These are phyloP conservation scores for Willisornis vidua DNA, from an alignment of 2,113 vertebrate species.

Conservation along the genomic window DNA sequence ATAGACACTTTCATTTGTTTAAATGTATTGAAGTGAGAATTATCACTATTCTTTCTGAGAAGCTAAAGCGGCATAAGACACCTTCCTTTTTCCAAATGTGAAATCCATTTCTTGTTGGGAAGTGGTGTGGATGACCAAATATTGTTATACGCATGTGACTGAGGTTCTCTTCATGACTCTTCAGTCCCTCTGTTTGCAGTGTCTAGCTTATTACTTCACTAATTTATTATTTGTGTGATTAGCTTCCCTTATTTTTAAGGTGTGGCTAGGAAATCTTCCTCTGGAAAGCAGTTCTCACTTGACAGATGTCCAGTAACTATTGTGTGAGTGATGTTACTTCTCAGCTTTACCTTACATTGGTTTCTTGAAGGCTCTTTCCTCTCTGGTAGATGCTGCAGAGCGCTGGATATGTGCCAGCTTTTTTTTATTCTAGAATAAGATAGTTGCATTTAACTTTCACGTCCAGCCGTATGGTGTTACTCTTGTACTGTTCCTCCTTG, in stretches of 20 bases:
- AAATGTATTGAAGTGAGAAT: not conserved
- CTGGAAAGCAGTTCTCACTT: not conserved
- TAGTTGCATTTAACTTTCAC: not conserved
- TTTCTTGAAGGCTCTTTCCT: not conserved
- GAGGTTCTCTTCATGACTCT: not conserved
- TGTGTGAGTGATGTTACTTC: not conserved
- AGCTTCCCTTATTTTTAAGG: not conserved
- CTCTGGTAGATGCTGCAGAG: not conserved
- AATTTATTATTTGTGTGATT: not conserved
- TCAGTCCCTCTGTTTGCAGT: not conserved
- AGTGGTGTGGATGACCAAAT: not conserved
- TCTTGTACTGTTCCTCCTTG: not conserved
- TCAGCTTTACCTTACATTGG: not conserved
- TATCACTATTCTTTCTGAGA: not conserved
- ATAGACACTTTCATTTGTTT: not conserved
- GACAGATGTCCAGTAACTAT: not conserved
- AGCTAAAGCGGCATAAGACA: not conserved
- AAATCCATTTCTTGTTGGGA: not conserved
- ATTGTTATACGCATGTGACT: not conserved
- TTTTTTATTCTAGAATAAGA: not conserved
- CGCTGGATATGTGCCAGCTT: not conserved
- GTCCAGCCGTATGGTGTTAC: not conserved
- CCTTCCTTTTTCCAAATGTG: not conserved
- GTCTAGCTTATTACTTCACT: not conserved
- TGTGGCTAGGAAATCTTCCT: not conserved